Evolutionary conservation across 2,113 vertebrate species (phyloP), one percentile per base, ranked within the genome.

Genomic region (Lutjanus erythropterus): DNA sequence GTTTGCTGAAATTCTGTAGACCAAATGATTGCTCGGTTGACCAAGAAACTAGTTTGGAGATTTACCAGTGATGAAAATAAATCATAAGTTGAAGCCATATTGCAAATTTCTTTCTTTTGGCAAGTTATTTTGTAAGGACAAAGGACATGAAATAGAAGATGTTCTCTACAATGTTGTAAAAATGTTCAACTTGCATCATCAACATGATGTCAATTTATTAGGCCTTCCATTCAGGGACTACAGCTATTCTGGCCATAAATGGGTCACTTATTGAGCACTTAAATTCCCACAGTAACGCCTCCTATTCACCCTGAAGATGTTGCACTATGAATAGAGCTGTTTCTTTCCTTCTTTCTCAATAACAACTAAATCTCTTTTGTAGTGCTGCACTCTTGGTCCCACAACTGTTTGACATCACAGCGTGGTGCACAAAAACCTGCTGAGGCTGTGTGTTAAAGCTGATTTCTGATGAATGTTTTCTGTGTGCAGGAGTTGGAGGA

Each of bases 401-500:
- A 15, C 35, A 65, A 8, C 33, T 6, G 10, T 11, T 23, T 35
- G 41, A 35, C 18, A 9, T 15, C 3, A 12, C 35, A 16, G 10
- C 9, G 6, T 68, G 49, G 6, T 64, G 21, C n/a, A n/a, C n/a
- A n/a, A 33, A 42, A 37, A 16, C 1, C 1, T 1, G 19, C 23
- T n/a, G 33, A 35, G n/a, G 27, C 15, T 53, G 16, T 18, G 31
- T 46, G 49, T 58, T 65, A 18, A 7, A 42, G 56, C 79, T 29
- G 37, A 27, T 3, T 70, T 9, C 1, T 53, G 39, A 60, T 7
- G 7, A 44, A 10, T 67, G 44, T 69, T 50, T 27, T 67, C 47
- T 23, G 42, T 8, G 23, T 86, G 66, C 81, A 99, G 98, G 97
- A 99, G 92, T 94, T 99, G 94, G 98, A 99, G 93, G 97, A 99